These are phyloP conservation scores for Acleris holmiana DNA, from an alignment of 2,888 invertebrate genomes.

Conservation along the genomic window DNA sequence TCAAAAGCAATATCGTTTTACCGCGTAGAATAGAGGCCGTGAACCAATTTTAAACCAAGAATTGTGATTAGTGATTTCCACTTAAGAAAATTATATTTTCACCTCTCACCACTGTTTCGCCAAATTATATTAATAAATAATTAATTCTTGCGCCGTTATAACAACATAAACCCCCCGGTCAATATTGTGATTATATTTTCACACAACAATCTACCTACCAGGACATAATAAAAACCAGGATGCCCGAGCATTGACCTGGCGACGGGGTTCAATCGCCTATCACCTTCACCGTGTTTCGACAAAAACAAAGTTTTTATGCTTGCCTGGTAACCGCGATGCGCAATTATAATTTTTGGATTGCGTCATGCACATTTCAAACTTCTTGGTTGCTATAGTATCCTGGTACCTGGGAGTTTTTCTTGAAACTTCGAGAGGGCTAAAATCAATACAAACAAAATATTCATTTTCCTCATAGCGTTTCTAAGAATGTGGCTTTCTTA, in stretches of 20 bases:
- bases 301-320: conserved; percentile 31
- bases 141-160: no score
- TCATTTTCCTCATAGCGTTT: no score
- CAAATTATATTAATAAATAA: no score
- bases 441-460: no score
- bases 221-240: conserved; percentile 33
- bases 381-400: conserved; percentile 12
- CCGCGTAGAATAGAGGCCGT: no score
- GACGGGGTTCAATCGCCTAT: conserved; percentile 32
- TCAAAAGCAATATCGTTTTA: no score
- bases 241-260: conserved; percentile 29
- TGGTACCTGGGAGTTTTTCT: conserved; percentile 20
- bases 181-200: background rate
- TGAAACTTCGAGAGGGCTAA: background rate
- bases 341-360: conserved; percentile 17
- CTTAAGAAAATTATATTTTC: no score
- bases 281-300: conserved; percentile 30
- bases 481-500: no score
- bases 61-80: no score
- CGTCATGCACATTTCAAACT: conserved; percentile 5
- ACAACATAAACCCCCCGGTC: background rate
- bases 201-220: conserved; percentile 14
- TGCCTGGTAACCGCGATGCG: conserved; percentile 30
- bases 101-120: no score
- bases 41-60: no score